Conservation (phyloP, 2,113 vertebrate genomes). For the Isichthys henryi region DNA sequence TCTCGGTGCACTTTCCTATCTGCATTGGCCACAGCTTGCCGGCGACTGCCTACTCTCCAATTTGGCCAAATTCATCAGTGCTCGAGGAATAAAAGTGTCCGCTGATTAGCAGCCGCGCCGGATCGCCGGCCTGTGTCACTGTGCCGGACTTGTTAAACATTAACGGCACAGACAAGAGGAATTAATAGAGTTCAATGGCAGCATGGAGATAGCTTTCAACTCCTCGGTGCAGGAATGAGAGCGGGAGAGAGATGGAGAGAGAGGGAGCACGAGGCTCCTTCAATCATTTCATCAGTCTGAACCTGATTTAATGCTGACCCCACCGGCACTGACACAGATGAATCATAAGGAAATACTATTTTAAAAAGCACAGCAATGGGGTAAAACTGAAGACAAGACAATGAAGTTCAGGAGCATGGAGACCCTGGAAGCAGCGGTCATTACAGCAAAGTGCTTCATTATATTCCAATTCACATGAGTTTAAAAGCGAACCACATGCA, state of each 20-base stretch:
- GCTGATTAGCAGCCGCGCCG: constrained; percentile 65
- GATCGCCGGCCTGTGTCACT: constrained; percentile 60
- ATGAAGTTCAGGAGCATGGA: neutral
- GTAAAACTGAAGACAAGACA: neutral
- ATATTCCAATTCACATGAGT: neutral
- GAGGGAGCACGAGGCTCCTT: neutral
- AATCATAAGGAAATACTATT: neutral
- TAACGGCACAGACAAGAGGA: constrained; percentile 51
- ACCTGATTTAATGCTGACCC: constrained; percentile 2
- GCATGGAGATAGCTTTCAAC: constrained; percentile 11
- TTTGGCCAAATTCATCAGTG: constrained; percentile 59
- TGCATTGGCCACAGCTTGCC: constrained; percentile 51
- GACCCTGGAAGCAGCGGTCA: too few species aligned
- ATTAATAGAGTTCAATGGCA: constrained; percentile 61
- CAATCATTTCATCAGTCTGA: neutral
- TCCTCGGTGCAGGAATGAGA: neutral
- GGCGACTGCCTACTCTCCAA: constrained; percentile 57
- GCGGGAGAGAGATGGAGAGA: neutral
- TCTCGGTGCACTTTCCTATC: constrained; percentile 40
- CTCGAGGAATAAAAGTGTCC: constrained; percentile 57
- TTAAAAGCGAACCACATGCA: neutral
- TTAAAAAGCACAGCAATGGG: neutral
- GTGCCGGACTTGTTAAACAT: constrained; percentile 59
- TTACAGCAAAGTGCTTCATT: neutral
- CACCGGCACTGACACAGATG: neutral